A percentile compares a stretch with the other conserved stretches of the same genome.
Conservation (phyloP, 2,888 invertebrate genomes). For the Himalopsyche anomala region DNA sequence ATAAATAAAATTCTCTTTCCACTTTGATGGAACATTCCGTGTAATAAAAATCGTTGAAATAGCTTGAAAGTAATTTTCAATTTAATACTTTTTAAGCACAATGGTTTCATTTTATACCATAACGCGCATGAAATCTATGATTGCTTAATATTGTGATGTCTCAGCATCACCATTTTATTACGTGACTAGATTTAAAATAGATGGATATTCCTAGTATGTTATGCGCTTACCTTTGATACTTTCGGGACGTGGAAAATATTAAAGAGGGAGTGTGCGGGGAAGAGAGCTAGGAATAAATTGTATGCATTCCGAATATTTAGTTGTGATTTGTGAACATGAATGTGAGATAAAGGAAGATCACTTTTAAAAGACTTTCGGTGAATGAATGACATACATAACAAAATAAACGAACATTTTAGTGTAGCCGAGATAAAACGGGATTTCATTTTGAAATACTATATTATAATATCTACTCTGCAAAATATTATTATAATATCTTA, state of each 20-base stretch:
- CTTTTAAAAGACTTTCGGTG: not conserved
- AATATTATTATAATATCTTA: too few relatives aligned
- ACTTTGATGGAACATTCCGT: not conserved
- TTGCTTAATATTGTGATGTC: constrained; percentile 42
- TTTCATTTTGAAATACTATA: too few relatives aligned
- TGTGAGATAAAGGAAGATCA: not conserved
- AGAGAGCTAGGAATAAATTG: not conserved
- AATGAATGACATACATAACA: not conserved
- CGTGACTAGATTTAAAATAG: constrained; percentile 45
- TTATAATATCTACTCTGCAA: too few relatives aligned
- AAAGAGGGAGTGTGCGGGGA: not conserved
- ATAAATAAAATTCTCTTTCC: not conserved
- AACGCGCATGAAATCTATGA: constrained; percentile 45
- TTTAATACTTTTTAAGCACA: constrained; percentile 26
- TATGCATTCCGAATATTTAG: not conserved
- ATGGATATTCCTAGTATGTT: constrained; percentile 24
- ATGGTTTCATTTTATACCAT: constrained; percentile 14
- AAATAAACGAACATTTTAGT: too few relatives aligned
- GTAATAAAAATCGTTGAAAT: not conserved
- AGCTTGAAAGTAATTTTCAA: constrained; percentile 16
- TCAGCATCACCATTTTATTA: constrained; percentile 48
- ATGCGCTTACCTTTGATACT: not conserved
- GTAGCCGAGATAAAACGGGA: too few relatives aligned
- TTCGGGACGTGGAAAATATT: constrained; percentile 13
- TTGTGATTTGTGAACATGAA: not conserved